Percentiles rank a stretch among this genome's conserved stretches.
phyloP scores from a whole-genome alignment of 2,797 vertebrate genomes.

The Thaleichthys pacificus region DNA sequence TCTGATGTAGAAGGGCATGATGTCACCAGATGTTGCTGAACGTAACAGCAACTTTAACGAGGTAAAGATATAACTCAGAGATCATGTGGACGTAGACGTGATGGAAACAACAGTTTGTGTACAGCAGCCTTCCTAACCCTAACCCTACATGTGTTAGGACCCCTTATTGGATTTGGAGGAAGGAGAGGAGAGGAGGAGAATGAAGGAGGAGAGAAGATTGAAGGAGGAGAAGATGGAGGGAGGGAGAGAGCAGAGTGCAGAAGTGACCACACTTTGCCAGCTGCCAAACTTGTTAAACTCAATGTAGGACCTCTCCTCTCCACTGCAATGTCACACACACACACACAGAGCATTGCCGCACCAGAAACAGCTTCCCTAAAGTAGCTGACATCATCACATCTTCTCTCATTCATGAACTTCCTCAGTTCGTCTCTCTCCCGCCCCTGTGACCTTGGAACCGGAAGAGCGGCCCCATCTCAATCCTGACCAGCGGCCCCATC shows the following conservation, averaged over 20 bases:
- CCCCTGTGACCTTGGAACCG: not conserved
- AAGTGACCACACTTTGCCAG: not conserved
- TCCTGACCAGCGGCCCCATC: too few relatives aligned
- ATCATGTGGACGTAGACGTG: too few relatives aligned
- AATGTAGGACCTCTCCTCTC: not conserved
- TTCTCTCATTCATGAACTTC: conserved; percentile 16
- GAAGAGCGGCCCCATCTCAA: too few relatives aligned
- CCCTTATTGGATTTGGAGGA: too few relatives aligned
- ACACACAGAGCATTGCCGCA: not conserved
- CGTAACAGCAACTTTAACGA: too few relatives aligned
- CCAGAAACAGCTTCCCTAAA: not conserved
- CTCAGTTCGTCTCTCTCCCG: not conserved
- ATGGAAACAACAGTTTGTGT: too few relatives aligned
- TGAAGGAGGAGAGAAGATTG: not conserved
- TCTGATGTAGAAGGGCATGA: not conserved
- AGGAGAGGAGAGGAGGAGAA: not conserved
- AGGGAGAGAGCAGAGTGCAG: not conserved
- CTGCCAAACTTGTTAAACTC: not conserved
- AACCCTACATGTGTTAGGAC: too few relatives aligned
- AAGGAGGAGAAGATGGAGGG: not conserved
- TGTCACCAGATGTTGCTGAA: not conserved
- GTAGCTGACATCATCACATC: not conserved
- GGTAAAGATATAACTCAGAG: too few relatives aligned
- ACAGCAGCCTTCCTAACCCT: too few relatives aligned
- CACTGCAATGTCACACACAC: not conserved